These are phyloP conservation scores for Melanerpes formicivorus DNA, from an alignment of 2,113 vertebrate species.

Conservation along the genomic window DNA sequence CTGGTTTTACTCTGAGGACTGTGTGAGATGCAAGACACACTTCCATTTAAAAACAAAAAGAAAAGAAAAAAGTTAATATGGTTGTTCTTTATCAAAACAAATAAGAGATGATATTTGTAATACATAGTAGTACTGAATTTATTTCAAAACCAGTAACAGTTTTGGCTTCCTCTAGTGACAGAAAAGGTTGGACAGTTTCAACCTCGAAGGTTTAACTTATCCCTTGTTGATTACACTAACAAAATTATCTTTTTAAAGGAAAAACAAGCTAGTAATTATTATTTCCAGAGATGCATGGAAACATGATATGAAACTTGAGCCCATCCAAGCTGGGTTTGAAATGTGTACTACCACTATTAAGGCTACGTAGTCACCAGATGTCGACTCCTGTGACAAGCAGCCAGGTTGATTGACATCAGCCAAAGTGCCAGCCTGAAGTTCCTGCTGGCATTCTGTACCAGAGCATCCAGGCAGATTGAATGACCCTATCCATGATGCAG, in stretches of 20 bases:
- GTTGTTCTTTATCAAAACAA: slow-evolving; percentile 52
- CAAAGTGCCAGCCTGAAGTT: neutral
- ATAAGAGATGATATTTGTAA: slow-evolving; percentile 17
- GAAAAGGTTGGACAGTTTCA: slow-evolving; percentile 33
- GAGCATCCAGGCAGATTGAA: neutral
- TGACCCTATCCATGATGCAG: neutral
- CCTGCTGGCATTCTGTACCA: neutral
- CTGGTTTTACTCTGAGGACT: neutral
- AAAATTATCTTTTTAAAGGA: slow-evolving; percentile 20
- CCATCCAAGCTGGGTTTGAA: neutral
- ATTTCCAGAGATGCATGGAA: neutral
- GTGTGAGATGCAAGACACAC: neutral
- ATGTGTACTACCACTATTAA: neutral
- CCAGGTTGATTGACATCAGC: neutral
- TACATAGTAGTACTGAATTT: slow-evolving; percentile 3
- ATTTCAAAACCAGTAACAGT: slow-evolving; percentile 42
- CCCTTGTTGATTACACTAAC: slow-evolving; percentile 36
- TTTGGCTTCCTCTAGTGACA: slow-evolving; percentile 51
- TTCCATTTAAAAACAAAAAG: neutral
- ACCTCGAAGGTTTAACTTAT: slow-evolving; percentile 17
- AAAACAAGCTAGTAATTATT: slow-evolving; percentile 52
- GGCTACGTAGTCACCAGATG: neutral
- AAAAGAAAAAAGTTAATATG: neutral
- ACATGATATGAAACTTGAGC: neutral
- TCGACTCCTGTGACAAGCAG: neutral